Evolutionary conservation across 2,113 vertebrate genomes (phyloP), one percentile per base, ranked within the genome.

Genomic region (Ochotona curzoniae): DNA sequence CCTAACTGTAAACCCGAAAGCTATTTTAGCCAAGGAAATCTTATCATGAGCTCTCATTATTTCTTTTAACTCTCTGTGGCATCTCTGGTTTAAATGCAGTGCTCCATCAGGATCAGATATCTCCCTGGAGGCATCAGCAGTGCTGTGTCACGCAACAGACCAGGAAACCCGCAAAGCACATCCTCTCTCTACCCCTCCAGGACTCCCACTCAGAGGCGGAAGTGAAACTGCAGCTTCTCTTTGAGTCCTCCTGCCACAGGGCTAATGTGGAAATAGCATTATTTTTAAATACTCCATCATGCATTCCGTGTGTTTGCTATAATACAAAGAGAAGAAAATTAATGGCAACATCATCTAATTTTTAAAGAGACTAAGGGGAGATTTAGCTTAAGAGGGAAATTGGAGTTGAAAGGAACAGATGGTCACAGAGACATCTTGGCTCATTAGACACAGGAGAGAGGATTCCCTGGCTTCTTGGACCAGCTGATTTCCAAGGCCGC

Each of bases 271-370:
- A 69, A 44, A 71, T 69, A 87, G 63, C 21, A 81, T 57, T 32
- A 71, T 81, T 12, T 81, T 84, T 35, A 74, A 78, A 47, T 70
- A 54, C 7, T 21, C 14, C 35, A 32, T 18, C n/a, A 47, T 2
- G 17, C 5, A 49, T 15, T 69, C 64, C 10, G 23, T 61, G 57
- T 44, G 20, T 86, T 70, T 35, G 26, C 20, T n/a, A 66, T 57
- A 70, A 66, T 57, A 70, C 26, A 61, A 95, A 91, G 32, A 84
- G 63, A 89, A 94, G 20, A 23, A 71, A 44, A 86, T 73, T 47
- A 85, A 83, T 61, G 38, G 20, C 38, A 38, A 71, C 30, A 60
- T 61, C 25, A 75, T 44, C 32, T 83, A 66, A 74, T 32, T 82
- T 95, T 47, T 30, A 9, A 54, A 92, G 35, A 66, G 6, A 78